phyloP scores from a whole-genome alignment of 2,888 invertebrate species.

The Alcis repandata region DNA sequence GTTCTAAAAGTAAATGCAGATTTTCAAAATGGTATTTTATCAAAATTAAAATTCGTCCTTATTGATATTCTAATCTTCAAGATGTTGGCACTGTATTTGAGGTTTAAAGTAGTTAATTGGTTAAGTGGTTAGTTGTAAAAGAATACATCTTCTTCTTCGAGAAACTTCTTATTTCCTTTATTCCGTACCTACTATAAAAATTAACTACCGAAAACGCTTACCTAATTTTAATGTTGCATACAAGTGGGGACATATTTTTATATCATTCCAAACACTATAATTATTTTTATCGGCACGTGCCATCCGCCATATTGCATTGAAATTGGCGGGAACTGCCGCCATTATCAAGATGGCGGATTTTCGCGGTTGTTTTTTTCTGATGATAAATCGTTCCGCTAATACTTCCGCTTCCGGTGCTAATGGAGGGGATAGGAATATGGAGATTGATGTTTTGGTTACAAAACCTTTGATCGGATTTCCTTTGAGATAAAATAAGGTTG shows the following conservation, averaged over 20 bases:
- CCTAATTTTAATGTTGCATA: too few relatives aligned
- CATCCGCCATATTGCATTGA: conserved; percentile 63
- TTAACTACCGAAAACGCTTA: too few relatives aligned
- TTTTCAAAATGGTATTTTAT: too few relatives aligned
- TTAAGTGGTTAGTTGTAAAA: too few relatives aligned
- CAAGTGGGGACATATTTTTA: conserved; percentile 6
- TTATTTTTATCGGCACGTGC: conserved; percentile 43
- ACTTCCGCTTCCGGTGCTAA: conserved; percentile 71
- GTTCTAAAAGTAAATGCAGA: too few relatives aligned
- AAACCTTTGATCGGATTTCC: conserved; percentile 32
- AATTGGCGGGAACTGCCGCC: conserved; percentile 59
- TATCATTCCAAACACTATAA: conserved; percentile 11
- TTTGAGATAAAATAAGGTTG: conserved; percentile 11
- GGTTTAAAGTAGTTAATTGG: too few relatives aligned
- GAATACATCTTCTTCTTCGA: too few relatives aligned
- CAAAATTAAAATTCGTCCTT: too few relatives aligned
- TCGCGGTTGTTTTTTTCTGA: conserved; percentile 62
- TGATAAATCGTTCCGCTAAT: conserved; percentile 71
- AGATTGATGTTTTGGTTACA: conserved; percentile 52
- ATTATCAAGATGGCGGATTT: conserved; percentile 66
- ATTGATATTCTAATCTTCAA: too few relatives aligned
- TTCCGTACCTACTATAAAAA: too few relatives aligned
- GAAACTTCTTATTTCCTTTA: too few relatives aligned
- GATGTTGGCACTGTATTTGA: too few relatives aligned
- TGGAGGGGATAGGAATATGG: conserved; percentile 53